Conservation (phyloP, 64 coral and sea anemone species). For the Pachyseris speciosa region DNA sequence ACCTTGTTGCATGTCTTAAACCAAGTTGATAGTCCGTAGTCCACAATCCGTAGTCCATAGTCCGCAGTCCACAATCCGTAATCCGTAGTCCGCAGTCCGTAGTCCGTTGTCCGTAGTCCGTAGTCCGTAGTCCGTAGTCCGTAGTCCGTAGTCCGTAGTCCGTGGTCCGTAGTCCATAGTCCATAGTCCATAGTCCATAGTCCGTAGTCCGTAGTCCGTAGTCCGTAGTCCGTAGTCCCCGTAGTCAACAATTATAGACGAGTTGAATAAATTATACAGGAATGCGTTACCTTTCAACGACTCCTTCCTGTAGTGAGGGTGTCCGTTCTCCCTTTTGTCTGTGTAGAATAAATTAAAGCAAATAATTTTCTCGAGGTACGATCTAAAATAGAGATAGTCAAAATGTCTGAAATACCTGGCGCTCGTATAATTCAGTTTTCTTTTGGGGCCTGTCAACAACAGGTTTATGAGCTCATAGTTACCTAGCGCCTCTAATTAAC, state of each 20-base stretch:
- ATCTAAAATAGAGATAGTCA: background rate
- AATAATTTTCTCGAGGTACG: background rate
- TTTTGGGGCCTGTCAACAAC: background rate
- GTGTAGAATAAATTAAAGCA: conserved; percentile 2
- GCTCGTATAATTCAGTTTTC: background rate
- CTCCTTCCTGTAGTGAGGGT: conserved; percentile 23
- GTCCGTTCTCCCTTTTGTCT: conserved; percentile 29
- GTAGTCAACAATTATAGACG: too few species aligned
- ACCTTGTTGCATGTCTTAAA: too few species aligned
- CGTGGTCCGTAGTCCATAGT: too few species aligned
- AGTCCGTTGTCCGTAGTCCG: too few species aligned
- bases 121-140: too few species aligned
- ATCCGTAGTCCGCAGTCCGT: too few species aligned
- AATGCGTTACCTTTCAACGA: conserved; percentile 3
- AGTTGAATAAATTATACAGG: conserved; percentile 6
- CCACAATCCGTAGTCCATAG: too few species aligned
- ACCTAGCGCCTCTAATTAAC: background rate
- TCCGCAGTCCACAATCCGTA: too few species aligned
- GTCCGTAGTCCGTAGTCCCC: background rate
- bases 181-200: background rate
- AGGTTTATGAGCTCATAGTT: background rate
- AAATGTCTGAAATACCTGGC: background rate
- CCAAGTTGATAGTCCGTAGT: too few species aligned
- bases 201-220: background rate
- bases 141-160: too few species aligned